Conservation (phyloP, 2,113 vertebrate genomes). For the Bettongia penicillata region DNA sequence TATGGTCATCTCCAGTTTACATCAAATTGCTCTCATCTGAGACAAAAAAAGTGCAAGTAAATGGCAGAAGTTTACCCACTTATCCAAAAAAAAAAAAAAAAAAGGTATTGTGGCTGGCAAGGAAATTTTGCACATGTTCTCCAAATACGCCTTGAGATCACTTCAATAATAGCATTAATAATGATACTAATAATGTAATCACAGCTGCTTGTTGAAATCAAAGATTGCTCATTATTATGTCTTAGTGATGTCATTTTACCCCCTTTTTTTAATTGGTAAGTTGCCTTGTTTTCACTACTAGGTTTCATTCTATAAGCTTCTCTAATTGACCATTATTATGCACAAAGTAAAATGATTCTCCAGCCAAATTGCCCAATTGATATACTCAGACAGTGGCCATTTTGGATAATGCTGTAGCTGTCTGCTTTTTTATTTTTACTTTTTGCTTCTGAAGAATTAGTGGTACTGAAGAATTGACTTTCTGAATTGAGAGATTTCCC, state of each 20-base stretch:
- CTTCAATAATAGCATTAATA: neutral
- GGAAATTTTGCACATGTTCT: constrained; percentile 27
- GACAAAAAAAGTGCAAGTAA: constrained; percentile 74
- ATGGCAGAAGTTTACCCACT: constrained; percentile 63
- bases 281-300: neutral
- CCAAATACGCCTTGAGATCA: constrained; percentile 31
- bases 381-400: constrained; percentile 19
- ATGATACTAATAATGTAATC: neutral
- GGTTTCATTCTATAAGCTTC: neutral
- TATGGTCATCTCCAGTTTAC: constrained; percentile 65
- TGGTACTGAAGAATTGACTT: constrained; percentile 73
- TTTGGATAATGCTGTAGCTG: constrained; percentile 61
- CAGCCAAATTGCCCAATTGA: neutral
- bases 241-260: neutral
- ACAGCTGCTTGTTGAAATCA: constrained; percentile 50
- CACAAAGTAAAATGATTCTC: neutral
- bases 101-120: neutral
- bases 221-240: neutral
- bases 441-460: constrained; percentile 62
- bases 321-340: neutral
- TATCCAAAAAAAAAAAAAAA: neutral
- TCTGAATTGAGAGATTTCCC: constrained; percentile 75
- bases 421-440: constrained; percentile 53
- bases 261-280: neutral
- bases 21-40: constrained; percentile 71